These are phyloP conservation scores for Mythimna loreyi DNA, from an alignment of 2,888 invertebrate genomes.

Conservation along the genomic window DNA sequence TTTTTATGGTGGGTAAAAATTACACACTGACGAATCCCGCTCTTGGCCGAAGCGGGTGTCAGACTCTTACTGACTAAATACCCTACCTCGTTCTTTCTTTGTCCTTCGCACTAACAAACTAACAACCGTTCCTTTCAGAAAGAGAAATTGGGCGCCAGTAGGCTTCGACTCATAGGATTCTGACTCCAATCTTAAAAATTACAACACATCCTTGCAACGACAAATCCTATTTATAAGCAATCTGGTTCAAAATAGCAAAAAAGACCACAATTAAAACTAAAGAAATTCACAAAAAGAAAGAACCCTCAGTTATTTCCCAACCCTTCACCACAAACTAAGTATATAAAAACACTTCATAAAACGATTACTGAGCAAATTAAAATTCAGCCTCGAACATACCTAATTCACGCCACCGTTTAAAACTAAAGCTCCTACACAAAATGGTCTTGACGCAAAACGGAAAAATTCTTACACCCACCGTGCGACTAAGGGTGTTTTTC, in stretches of 20 bases:
- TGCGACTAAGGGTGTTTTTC: not conserved
- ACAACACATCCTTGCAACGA: not conserved
- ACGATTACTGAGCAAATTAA: conserved; percentile 27
- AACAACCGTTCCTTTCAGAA: too few species aligned
- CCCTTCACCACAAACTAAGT: not conserved
- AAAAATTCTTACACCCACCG: conserved; percentile 37
- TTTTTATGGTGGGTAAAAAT: too few species aligned
- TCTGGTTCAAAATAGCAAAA: not conserved
- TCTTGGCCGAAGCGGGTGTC: too few species aligned
- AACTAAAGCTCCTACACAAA: conserved; percentile 17
- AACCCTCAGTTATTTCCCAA: not conserved
- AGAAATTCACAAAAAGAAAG: not conserved
- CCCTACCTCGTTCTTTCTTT: too few species aligned
- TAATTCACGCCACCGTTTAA: conserved; percentile 35
- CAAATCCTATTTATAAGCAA: not conserved
- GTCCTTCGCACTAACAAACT: too few species aligned
- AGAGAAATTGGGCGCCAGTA: too few species aligned
- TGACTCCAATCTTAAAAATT: too few species aligned
- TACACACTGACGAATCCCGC: too few species aligned
- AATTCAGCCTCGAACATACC: conserved; percentile 19
- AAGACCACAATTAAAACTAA: not conserved
- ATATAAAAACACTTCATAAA: conserved; percentile 24
- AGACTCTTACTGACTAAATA: too few species aligned
- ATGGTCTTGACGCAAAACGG: conserved; percentile 43
- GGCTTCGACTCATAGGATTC: too few species aligned